Percentiles rank a stretch among this genome's conserved stretches.
Evolutionary conservation across 2,797 vertebrate genomes (phyloP).

Genomic region (Prionace glauca): DNA sequence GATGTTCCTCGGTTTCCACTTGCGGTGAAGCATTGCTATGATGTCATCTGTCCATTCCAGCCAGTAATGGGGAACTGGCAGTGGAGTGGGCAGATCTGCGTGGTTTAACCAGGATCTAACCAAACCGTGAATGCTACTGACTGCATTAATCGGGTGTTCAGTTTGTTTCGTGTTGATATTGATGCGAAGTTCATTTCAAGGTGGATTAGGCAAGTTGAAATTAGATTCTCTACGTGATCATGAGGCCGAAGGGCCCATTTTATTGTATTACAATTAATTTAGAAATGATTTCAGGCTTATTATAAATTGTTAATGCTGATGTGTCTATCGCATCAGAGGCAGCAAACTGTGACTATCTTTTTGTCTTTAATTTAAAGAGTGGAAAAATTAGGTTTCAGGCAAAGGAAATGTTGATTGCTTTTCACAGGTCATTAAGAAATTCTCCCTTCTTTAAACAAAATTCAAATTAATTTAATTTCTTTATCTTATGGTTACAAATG

Average conservation of each 20-base stretch:
- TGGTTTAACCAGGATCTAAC: neutral
- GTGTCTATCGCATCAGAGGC: neutral
- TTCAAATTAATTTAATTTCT: neutral
- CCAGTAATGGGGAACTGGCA: neutral
- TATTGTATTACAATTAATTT: slow-evolving; percentile 18
- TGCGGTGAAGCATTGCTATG: neutral
- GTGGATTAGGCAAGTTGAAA: slow-evolving; percentile 13
- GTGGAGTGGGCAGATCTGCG: neutral
- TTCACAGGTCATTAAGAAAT: slow-evolving; percentile 10
- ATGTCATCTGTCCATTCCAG: neutral
- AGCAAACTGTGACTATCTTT: neutral
- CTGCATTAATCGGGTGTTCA: neutral
- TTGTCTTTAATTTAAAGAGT: neutral
- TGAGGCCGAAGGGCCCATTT: neutral
- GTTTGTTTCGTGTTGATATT: neutral
- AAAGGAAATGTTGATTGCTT: neutral
- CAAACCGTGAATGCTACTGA: neutral
- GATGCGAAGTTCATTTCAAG: neutral
- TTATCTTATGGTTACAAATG: neutral
- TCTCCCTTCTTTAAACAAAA: neutral
- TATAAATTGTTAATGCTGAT: neutral
- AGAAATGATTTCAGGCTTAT: neutral
- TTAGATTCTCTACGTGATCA: neutral
- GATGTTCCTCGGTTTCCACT: neutral
- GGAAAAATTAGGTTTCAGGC: slow-evolving; percentile 18